Evolutionary conservation across 2,797 vertebrate genomes (phyloP), one percentile per base, ranked within the genome.

Genomic region (Tokudaia muenninki): DNA sequence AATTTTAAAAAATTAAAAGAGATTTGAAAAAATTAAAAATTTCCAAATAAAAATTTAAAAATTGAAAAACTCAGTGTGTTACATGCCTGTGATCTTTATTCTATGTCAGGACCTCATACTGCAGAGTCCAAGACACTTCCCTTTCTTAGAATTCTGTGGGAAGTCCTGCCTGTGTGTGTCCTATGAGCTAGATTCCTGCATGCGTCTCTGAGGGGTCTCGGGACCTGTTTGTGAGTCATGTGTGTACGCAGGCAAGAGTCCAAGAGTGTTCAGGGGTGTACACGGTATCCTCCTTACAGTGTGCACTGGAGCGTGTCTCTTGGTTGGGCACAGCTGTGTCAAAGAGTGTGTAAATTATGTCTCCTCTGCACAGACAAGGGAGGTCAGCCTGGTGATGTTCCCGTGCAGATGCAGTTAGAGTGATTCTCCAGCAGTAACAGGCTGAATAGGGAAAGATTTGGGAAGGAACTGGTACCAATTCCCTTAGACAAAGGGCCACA

Each of bases 331-430:
- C 1, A 0, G 37, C 90, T 2, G 19, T 0, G 1, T 65, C 12
- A 7, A 44, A 34, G 79, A 47, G 44, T 10, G 0, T 6, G 65
- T 44, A 34, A 88, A 70, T 75, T 0, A 63, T 74, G 74, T 77
- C 10, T 50, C 74, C 88, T 94, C 79, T 57, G 37, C 92, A 70
- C 91, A 55, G 47, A 82, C 97, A 94, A 70, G 34, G 37, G 14
- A 94, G 96, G 80, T 77, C 94, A 92, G 79, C n/a, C n/a, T 77
- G 74, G 59, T 79, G 90, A 50, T 1, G 19, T 37, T 0, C 41
- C 0, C 91, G 55, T 55, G 47, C 65, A 87, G 63, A 41, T 50
- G 59, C 70, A 82, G 41, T 77, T 65, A 59, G 61, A 95, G 94
- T 10, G 24, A 90, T n/a, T 50, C 59, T 79, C 44, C 21, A 75